These are phyloP conservation scores for Copsychus sechellarum DNA, from an alignment of 2,113 vertebrate species.

Conservation along the genomic window DNA sequence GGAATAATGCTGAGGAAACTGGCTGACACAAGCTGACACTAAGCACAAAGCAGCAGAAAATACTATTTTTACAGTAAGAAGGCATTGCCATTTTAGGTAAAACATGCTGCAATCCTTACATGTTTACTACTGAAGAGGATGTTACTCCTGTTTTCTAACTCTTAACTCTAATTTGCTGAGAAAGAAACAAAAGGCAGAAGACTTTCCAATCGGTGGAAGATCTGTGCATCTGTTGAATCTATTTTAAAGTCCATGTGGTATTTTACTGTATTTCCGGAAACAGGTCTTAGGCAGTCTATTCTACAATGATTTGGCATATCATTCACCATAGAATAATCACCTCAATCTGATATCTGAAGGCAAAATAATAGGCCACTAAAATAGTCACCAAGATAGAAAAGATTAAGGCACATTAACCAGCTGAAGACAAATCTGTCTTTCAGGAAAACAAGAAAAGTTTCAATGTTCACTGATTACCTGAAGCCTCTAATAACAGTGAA, in stretches of 20 bases:
- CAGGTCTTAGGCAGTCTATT: neutral
- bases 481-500: neutral
- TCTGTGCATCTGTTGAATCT: neutral
- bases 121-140: neutral
- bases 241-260: neutral
- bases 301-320: neutral
- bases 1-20: neutral
- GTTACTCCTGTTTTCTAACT: neutral
- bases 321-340: neutral
- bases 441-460: neutral
- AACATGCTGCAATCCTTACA: neutral
- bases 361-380: neutral
- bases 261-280: neutral
- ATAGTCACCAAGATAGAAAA: neutral
- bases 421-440: neutral
- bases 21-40: neutral
- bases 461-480: neutral
- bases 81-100: neutral
- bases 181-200: neutral
- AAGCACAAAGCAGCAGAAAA: neutral
- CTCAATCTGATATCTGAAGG: neutral
- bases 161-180: neutral
- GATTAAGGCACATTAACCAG: neutral
- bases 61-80: neutral
- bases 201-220: neutral